A percentile compares a stretch with the other conserved stretches of the same genome.
These are phyloP conservation scores for Neomicropteryx cornuta DNA, from an alignment of 1,140 invertebrate species.

Conservation along the genomic window DNA sequence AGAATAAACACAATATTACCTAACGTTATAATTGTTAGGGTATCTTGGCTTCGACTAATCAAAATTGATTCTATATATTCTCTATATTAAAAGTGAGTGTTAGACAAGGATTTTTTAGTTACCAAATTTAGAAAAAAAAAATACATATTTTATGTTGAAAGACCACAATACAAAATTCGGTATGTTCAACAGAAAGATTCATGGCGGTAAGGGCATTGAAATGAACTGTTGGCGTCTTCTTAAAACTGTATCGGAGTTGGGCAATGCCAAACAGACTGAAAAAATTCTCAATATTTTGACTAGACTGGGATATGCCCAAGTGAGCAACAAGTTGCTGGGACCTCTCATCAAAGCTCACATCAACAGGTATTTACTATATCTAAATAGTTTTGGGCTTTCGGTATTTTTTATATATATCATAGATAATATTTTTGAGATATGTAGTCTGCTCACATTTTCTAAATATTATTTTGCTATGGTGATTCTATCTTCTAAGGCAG, in stretches of 20 bases:
- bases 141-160: no score
- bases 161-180: no score
- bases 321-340: constrained; percentile 34
- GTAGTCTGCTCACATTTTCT: neutral
- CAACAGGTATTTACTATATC: constrained; percentile 26
- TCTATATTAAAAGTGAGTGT: no score
- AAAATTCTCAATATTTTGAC: constrained; percentile 35
- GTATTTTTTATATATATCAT: neutral
- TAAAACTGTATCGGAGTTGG: constrained; percentile 27
- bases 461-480: neutral
- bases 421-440: neutral
- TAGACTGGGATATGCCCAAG: constrained; percentile 33
- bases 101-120: no score
- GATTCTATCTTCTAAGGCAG: neutral
- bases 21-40: no score
- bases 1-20: no score
- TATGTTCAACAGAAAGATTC: no score
- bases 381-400: constrained; percentile 7
- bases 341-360: constrained; percentile 39
- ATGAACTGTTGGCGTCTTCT: constrained; percentile 40
- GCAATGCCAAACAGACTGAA: constrained; percentile 20
- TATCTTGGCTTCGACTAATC: no score
- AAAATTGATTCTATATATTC: no score
- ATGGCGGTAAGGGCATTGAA: constrained; percentile 21
- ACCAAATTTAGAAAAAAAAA: no score